Evolutionary conservation across 1,140 invertebrate species (phyloP).

Genomic region (Homarus americanus): DNA sequence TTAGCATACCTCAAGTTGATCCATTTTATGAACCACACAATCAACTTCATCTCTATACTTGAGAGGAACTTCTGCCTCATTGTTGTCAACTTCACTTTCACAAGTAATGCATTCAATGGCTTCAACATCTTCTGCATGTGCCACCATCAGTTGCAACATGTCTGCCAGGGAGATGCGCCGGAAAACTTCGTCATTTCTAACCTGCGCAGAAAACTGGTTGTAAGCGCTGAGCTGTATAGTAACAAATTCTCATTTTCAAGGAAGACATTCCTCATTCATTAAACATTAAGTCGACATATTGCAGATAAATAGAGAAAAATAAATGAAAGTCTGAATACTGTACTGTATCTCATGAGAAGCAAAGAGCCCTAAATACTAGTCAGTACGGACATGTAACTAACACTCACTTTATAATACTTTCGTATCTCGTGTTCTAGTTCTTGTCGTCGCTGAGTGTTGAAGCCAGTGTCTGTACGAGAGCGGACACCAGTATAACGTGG

Average conservation of each 20-base stretch:
- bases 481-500: constrained; percentile 60
- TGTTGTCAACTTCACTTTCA: background rate
- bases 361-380: no score
- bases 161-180: constrained; percentile 80
- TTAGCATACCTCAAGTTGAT: constrained; percentile 34
- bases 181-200: constrained; percentile 79
- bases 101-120: background rate
- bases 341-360: background rate
- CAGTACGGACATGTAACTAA: background rate
- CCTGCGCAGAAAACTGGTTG: constrained; percentile 68
- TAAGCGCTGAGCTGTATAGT: background rate
- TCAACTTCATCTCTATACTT: constrained; percentile 50
- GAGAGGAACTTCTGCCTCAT: constrained; percentile 8
- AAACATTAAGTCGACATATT: no score
- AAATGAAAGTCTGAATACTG: background rate
- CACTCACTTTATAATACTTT: constrained; percentile 73
- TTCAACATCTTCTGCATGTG: constrained; percentile 57
- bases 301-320: no score
- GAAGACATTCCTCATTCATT: no score
- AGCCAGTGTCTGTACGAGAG: constrained; percentile 67
- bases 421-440: constrained; percentile 68
- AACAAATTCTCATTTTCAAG: background rate
- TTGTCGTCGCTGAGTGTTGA: constrained; percentile 65
- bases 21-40: constrained; percentile 37
- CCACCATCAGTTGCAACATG: constrained; percentile 79